Percentiles rank a stretch among this genome's conserved stretches.
These are phyloP conservation scores for Cephus pulcher DNA, from an alignment of 2,888 invertebrate genomes.

Conservation along the genomic window DNA sequence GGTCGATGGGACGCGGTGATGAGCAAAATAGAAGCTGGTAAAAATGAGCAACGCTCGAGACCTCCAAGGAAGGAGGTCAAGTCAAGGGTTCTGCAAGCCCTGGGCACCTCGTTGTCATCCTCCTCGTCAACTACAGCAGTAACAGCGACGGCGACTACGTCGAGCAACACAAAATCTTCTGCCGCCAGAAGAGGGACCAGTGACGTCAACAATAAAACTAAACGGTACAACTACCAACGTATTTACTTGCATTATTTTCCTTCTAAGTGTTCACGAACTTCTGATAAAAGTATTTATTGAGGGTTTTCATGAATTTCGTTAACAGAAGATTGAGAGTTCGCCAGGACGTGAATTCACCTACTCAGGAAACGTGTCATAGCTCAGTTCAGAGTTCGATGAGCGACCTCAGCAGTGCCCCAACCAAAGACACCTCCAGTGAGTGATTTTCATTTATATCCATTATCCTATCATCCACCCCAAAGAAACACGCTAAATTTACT, in stretches of 20 bases:
- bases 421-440: slow-evolving; percentile 59
- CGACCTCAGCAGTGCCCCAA: slow-evolving; percentile 60
- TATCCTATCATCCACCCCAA: too few species aligned
- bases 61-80: slow-evolving; percentile 87
- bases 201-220: slow-evolving; percentile 56
- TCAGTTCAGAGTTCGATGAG: slow-evolving; percentile 64
- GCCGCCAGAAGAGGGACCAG: slow-evolving; percentile 28
- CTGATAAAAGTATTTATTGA: not conserved
- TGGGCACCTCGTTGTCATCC: slow-evolving; percentile 45
- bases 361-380: slow-evolving; percentile 62
- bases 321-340: slow-evolving; percentile 56
- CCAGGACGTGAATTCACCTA: slow-evolving; percentile 56
- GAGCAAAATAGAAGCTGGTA: slow-evolving; percentile 82
- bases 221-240: slow-evolving; percentile 11
- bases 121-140: slow-evolving; percentile 35
- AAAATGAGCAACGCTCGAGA: slow-evolving; percentile 77
- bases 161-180: slow-evolving; percentile 28
- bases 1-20: slow-evolving; percentile 88
- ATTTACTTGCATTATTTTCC: not conserved
- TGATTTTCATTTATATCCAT: slow-evolving; percentile 19
- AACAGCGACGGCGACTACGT: slow-evolving; percentile 24
- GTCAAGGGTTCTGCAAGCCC: slow-evolving; percentile 75
- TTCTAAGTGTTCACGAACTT: not conserved
- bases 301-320: not conserved
- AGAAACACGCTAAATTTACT: not conserved